These are phyloP conservation scores for Glaucomys volans DNA, from an alignment of 2,113 vertebrate genomes.

Conservation along the genomic window DNA sequence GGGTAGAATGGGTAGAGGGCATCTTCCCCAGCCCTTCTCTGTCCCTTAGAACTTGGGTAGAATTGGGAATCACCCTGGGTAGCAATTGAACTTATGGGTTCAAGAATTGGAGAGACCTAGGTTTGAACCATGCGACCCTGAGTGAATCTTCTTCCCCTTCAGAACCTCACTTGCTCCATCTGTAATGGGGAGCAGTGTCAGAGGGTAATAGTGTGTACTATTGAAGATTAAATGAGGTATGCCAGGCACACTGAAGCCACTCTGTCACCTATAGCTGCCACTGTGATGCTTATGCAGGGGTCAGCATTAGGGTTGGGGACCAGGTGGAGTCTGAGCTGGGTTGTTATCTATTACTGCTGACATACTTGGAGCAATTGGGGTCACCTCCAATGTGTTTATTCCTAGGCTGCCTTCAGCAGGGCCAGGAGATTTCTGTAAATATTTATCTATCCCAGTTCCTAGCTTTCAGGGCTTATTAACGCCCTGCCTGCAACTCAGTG, in stretches of 20 bases:
- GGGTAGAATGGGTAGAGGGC: background rate
- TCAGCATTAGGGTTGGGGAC: background rate
- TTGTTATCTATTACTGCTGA: background rate
- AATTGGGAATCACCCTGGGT: background rate
- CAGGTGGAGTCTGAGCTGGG: background rate
- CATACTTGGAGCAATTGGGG: constrained; percentile 55
- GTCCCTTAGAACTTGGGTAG: background rate
- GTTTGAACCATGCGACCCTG: background rate
- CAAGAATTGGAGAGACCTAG: background rate
- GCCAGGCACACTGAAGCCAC: background rate
- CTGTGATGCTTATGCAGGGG: background rate
- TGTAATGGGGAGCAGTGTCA: background rate
- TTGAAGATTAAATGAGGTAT: background rate
- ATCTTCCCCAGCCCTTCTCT: background rate
- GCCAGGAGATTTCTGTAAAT: constrained; percentile 74
- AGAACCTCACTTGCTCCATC: background rate
- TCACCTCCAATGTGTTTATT: constrained; percentile 60
- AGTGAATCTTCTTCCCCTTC: background rate
- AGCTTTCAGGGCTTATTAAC: constrained; percentile 60
- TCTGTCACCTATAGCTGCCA: background rate
- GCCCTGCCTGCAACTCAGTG: background rate
- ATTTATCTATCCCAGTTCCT: constrained; percentile 70
- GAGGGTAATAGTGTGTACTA: background rate
- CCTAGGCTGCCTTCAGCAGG: background rate
- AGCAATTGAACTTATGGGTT: background rate